phyloP scores from a whole-genome alignment of 2,888 invertebrate species.

The Operophtera brumata region DNA sequence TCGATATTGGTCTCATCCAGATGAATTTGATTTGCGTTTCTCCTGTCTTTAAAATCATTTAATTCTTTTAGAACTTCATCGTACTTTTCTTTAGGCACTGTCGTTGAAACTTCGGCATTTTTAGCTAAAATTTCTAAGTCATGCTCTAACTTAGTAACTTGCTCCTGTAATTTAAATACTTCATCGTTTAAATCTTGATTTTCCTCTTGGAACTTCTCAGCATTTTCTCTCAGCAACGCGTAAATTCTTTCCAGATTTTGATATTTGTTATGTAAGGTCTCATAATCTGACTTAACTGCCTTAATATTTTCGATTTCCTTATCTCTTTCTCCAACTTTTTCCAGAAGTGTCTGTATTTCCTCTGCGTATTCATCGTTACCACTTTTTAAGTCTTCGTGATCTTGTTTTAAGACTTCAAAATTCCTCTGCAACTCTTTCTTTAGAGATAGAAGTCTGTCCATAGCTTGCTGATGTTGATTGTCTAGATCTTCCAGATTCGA shows the following conservation, averaged over 20 bases:
- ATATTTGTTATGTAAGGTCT: constrained; percentile 71
- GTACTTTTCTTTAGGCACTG: constrained; percentile 62
- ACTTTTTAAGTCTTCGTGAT: constrained; percentile 69
- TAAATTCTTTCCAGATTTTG: constrained; percentile 73
- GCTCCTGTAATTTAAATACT: constrained; percentile 72
- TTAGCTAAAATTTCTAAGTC: constrained; percentile 63
- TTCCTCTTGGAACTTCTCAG: constrained; percentile 77
- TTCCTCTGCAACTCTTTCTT: constrained; percentile 79
- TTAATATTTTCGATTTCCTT: constrained; percentile 58
- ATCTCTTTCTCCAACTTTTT: constrained; percentile 71
- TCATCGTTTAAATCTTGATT: constrained; percentile 78
- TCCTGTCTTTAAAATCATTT: constrained; percentile 57
- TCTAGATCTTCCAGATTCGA: constrained; percentile 86
- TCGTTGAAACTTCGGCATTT: constrained; percentile 50
- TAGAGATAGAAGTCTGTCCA: constrained; percentile 78
- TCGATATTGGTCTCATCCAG: constrained; percentile 73
- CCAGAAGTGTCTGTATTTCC: constrained; percentile 66
- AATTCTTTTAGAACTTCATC: constrained; percentile 63
- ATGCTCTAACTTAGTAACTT: constrained; percentile 71
- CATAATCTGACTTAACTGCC: constrained; percentile 53
- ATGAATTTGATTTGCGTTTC: constrained; percentile 55
- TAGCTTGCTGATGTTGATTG: constrained; percentile 85
- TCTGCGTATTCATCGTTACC: constrained; percentile 69
- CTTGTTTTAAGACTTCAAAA: constrained; percentile 70
- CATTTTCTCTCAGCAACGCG: constrained; percentile 67